These are phyloP conservation scores for Beroe ovata DNA, from an alignment of 37 sponge, comb jelly and placozoan species.

Conservation along the genomic window DNA sequence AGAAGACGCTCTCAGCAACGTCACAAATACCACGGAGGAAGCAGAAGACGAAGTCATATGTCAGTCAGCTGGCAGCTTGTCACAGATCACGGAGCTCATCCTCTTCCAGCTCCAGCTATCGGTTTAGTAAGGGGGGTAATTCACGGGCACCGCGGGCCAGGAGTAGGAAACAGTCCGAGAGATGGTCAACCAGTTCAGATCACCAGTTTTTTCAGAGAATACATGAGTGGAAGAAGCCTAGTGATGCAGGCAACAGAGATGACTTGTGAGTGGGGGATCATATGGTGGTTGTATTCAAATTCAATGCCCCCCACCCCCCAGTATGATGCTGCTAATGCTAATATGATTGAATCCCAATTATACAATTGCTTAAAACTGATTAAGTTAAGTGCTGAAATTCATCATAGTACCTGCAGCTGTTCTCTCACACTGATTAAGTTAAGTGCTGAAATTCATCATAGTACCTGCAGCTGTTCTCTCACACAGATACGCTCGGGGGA, in stretches of 20 bases:
- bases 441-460: no score
- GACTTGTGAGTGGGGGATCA: constrained; percentile 21
- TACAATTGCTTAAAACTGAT: no score
- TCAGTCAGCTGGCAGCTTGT: background rate
- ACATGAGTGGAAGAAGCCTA: background rate
- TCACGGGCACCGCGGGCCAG: no score
- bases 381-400: no score
- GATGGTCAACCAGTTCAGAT: background rate
- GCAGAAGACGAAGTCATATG: background rate
- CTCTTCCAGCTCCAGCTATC: background rate
- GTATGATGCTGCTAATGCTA: no score
- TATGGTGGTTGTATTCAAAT: no score
- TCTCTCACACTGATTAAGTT: no score
- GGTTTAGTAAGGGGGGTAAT: background rate
- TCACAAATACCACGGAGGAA: background rate
- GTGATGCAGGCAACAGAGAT: background rate
- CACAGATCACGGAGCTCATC: background rate
- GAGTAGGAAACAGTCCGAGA: background rate
- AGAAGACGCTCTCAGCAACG: background rate
- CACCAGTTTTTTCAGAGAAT: constrained; percentile 24
- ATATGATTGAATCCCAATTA: no score
- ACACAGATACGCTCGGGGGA: background rate
- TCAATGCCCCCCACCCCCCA: no score
- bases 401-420: no score
- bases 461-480: no score